Evolutionary conservation across 2,113 vertebrate genomes (phyloP).

Genomic region (Terrapene triunguis): DNA sequence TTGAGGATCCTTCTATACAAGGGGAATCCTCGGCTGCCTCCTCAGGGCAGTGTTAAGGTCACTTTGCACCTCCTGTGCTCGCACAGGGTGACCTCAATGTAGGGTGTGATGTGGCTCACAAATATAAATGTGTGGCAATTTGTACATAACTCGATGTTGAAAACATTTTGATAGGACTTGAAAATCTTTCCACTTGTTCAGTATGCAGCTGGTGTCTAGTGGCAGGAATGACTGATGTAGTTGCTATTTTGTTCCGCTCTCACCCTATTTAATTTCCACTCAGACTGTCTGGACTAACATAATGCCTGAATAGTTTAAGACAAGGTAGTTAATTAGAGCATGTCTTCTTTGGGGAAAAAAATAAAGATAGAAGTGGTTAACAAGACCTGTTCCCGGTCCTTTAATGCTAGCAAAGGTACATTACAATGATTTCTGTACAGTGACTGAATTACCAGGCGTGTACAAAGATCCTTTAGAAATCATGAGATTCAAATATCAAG

Average conservation of each 20-base stretch:
- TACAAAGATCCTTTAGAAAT: constrained; percentile 1
- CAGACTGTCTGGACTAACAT: constrained; percentile 50
- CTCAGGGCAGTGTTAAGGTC: neutral
- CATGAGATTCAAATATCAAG: neutral
- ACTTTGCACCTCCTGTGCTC: neutral
- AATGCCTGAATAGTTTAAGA: constrained; percentile 59
- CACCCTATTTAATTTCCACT: constrained; percentile 62
- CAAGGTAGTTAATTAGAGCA: constrained; percentile 66
- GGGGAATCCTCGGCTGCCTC: neutral
- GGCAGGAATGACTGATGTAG: constrained; percentile 20
- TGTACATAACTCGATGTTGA: constrained; percentile 14
- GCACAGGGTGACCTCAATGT: neutral
- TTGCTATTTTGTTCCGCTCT: constrained; percentile 53
- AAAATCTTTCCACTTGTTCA: constrained; percentile 38
- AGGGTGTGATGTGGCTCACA: neutral
- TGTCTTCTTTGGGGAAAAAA: constrained; percentile 1
- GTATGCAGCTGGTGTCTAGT: neutral
- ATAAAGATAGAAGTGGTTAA: constrained; percentile 23
- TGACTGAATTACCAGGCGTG: constrained; percentile 22
- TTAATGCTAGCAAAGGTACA: constrained; percentile 11
- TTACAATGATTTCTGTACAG: constrained; percentile 33
- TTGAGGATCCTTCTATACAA: neutral
- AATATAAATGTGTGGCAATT: constrained; percentile 21
- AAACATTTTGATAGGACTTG: neutral
- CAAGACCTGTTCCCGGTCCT: constrained; percentile 35